Base-by-base conservation (phyloP, 2,888 invertebrate species). In the Teleiodes luculella region DNA sequence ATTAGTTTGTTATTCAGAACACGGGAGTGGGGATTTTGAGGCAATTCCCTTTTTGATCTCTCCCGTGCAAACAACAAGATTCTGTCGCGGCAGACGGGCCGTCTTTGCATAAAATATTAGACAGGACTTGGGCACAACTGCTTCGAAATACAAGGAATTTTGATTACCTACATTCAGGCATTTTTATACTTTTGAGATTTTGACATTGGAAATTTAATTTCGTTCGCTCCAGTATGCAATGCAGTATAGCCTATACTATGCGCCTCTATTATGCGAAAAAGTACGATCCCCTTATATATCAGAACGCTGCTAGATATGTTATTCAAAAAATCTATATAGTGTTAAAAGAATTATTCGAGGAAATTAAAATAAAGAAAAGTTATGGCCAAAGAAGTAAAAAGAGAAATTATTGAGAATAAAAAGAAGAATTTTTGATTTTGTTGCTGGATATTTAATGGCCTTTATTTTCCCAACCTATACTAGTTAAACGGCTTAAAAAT, bases 1-100 rank as follows among this genome's bases (percentile, higher is more conserved):
- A 84, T 85, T 79, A 78, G 76, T 83, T 84, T 82, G 80, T 80
- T 84, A 86, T 86, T 83, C 86, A 72, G 77, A 72, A 76, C 83
- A 79, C 79, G 80, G 67, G 65, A 66, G 58, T 53, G 66, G 70
- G 84, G 85, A 85, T 86, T 86, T 82, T 77, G 77, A 77, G 81
- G 72, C 86, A 84, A 86, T 86, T 86, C 84, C 81, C 81, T 80
- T 86, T 83, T 83, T 86, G 86, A 86, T 86, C 85, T 85, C 79
- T 82, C 72, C 74, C 65, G 74, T 70, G 76, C 80, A 83, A 84
- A 86, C 85, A 86, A 80, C 79, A 79, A 76, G 76, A 78, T 76
- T 79, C 78, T 76, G 81, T 76, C 78, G 76, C 70, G 71, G 68
- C 18, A 65, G 70, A 71, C 75, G 74, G 76, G 73, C 62, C 68